Conservation (phyloP, 92 coral and sea anemone species). For the Heteractis magnifica region DNA sequence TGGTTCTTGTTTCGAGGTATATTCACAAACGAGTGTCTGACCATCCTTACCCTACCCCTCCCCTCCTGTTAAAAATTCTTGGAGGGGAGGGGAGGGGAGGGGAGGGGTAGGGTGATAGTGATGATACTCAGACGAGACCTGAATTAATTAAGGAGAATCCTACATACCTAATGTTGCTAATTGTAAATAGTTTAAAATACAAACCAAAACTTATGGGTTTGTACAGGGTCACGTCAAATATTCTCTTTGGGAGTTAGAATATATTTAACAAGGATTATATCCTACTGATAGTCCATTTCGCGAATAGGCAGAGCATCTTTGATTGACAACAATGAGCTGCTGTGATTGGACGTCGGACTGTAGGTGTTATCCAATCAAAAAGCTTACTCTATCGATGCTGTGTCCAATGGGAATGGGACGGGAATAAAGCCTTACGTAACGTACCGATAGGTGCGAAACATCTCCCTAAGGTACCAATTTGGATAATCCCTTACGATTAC, state of each 20-base stretch:
- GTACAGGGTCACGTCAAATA: neutral
- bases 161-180: neutral
- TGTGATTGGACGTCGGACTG: neutral
- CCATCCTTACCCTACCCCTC: too few species aligned
- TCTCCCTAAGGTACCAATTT: neutral
- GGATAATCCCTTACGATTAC: too few species aligned
- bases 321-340: neutral
- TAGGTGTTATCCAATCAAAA: neutral
- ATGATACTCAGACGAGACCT: too few species aligned
- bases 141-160: neutral
- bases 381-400: neutral
- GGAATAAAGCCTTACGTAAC: neutral
- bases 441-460: neutral
- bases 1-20: too few species aligned
- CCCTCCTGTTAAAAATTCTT: too few species aligned
- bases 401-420: neutral
- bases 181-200: neutral
- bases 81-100: neutral
- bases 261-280: neutral
- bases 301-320: neutral
- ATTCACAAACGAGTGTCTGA: too few species aligned
- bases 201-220: neutral
- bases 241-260: neutral
- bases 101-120: neutral
- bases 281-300: neutral